phyloP scores from a whole-genome alignment of 2,113 vertebrate species.

The Marcusenius ussheri region DNA sequence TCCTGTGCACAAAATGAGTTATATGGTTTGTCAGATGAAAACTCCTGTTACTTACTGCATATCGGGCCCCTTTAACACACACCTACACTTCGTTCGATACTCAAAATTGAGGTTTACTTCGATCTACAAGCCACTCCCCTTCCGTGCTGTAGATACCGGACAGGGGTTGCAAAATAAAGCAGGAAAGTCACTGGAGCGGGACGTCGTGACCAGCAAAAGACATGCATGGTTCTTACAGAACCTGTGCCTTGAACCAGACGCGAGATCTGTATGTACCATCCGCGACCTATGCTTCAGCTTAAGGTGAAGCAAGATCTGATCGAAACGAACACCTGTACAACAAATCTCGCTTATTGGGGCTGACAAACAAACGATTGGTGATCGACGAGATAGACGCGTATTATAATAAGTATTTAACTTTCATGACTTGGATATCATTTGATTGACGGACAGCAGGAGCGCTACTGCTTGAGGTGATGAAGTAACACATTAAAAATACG shows the following conservation, averaged over 20 bases:
- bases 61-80: not conserved
- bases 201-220: not conserved
- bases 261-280: not conserved
- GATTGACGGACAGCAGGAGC: not conserved
- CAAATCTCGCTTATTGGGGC: not conserved
- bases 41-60: not conserved
- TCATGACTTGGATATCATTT: not conserved
- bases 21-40: not conserved
- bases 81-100: not conserved
- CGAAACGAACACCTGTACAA: not conserved
- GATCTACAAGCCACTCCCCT: conserved; percentile 10
- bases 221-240: not conserved
- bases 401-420: not conserved
- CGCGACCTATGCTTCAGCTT: not conserved
- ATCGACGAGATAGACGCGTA: not conserved
- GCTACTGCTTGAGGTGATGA: not conserved
- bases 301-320: not conserved
- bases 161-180: not conserved
- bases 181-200: not conserved
- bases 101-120: not conserved
- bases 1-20: not conserved
- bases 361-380: not conserved
- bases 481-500: not conserved
- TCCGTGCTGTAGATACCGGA: not conserved
- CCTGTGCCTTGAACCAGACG: not conserved